Percentiles rank a stretch among this genome's conserved stretches.
Conservation (phyloP, 2,113 vertebrate genomes). For the Vicugna pacos region DNA sequence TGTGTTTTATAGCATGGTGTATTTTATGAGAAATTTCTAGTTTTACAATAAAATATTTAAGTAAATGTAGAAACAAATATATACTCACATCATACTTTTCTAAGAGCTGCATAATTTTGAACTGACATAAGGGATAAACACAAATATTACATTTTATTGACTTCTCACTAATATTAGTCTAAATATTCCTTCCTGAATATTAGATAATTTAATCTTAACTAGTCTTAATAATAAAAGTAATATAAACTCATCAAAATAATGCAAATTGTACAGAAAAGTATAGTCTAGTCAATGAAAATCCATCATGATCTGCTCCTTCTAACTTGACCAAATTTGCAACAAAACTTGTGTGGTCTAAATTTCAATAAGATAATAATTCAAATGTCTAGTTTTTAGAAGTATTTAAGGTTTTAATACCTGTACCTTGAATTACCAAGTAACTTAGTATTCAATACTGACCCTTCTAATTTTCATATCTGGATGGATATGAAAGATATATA, state of each 20-base stretch:
- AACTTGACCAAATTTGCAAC: conserved; percentile 45
- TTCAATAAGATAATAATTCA: conserved; percentile 77
- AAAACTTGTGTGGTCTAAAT: conserved; percentile 75
- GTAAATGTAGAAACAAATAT: conserved; percentile 38
- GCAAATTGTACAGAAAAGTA: conserved; percentile 11
- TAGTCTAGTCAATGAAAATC: conserved; percentile 3
- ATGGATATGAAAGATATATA: conserved; percentile 24
- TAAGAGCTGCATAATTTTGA: not conserved
- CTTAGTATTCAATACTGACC: conserved; percentile 75
- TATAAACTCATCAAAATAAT: conserved; percentile 47
- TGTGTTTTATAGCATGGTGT: not conserved
- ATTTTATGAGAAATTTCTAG: conserved; percentile 49
- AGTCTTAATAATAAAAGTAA: conserved; percentile 58
- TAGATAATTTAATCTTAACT: not conserved
- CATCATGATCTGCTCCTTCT: not conserved
- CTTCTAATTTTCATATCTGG: conserved; percentile 79
- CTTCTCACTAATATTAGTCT: conserved; percentile 46
- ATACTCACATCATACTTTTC: not conserved
- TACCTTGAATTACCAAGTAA: conserved; percentile 80
- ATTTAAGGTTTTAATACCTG: conserved; percentile 81
- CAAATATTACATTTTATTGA: not conserved
- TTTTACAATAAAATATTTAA: conserved; percentile 57
- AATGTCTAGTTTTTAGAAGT: conserved; percentile 75
- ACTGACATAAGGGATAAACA: conserved; percentile 54
- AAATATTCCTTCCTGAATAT: conserved; percentile 29